A percentile compares a stretch with the other conserved stretches of the same genome.
phyloP scores from a whole-genome alignment of 2,113 vertebrate species.

The Pseudorectes ferrugineus region DNA sequence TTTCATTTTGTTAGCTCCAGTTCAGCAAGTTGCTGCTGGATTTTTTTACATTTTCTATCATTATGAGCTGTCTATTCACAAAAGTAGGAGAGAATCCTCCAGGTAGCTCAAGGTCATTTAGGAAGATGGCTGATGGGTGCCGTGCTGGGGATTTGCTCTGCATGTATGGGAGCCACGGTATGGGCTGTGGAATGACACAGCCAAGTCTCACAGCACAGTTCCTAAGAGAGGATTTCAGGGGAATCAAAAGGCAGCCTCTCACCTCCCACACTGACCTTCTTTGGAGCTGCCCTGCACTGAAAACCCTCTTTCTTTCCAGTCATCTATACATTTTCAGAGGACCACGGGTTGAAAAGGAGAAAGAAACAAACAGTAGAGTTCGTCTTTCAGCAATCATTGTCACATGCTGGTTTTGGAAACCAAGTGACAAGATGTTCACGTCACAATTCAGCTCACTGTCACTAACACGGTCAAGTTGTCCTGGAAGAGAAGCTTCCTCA shows the following conservation, averaged over 20 bases:
- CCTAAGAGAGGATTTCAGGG: neutral
- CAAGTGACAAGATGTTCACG: neutral
- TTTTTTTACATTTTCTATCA: neutral
- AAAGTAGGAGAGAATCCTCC: neutral
- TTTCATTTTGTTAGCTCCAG: neutral
- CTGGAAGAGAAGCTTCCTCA: neutral
- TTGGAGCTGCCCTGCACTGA: neutral
- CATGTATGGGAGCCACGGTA: neutral
- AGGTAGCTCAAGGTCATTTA: neutral
- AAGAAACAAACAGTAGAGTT: neutral
- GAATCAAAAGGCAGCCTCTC: neutral
- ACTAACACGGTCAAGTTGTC: neutral
- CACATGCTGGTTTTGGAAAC: neutral
- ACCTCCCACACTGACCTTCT: neutral
- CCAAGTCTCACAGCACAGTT: neutral
- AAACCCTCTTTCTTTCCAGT: neutral
- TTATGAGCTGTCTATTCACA: neutral
- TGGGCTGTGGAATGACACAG: accelerated
- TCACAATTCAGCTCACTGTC: neutral
- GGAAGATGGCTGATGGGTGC: neutral
- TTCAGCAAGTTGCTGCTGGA: neutral
- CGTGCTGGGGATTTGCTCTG: neutral
- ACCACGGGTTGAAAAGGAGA: neutral
- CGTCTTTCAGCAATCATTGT: neutral
- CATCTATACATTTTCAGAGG: neutral